A percentile compares a stretch with the other conserved stretches of the same genome.
Evolutionary conservation across 2,113 vertebrate species (phyloP).

Genomic region (Chascanopsetta lugubris): DNA sequence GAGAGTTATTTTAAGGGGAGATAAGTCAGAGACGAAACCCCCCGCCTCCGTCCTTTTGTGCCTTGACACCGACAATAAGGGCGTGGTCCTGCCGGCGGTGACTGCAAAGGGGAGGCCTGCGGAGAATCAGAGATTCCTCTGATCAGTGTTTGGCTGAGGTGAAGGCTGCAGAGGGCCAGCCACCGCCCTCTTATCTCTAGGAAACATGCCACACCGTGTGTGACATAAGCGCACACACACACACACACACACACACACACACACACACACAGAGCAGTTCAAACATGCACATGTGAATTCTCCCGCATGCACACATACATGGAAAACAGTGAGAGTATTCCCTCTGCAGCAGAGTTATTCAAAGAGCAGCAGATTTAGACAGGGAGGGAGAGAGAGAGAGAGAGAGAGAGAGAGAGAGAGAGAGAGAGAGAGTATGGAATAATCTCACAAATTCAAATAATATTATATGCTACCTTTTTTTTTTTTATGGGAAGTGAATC

Average conservation of each 20-base stretch:
- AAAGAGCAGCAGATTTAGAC: conserved; percentile 31
- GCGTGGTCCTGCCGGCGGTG: conserved; percentile 39
- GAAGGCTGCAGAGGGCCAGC: conserved; percentile 40
- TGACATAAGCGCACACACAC: too few species aligned
- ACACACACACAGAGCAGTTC: not conserved
- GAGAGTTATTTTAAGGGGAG: conserved; percentile 27
- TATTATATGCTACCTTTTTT: conserved; percentile 23
- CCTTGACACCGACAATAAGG: conserved; percentile 46
- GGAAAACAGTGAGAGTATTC: not conserved
- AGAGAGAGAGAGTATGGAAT: conserved; percentile 24
- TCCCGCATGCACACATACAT: conserved; percentile 11
- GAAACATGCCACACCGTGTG: conserved; percentile 46
- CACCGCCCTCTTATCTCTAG: conserved; percentile 58
- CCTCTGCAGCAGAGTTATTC: conserved; percentile 32
- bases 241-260: conserved; percentile 29
- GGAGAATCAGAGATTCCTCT: conserved; percentile 55
- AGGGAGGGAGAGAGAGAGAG: conserved; percentile 4
- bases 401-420: conserved; percentile 29
- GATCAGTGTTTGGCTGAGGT: conserved; percentile 49
- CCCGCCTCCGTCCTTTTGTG: conserved; percentile 37
- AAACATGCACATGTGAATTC: not conserved
- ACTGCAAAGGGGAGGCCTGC: conserved; percentile 45
- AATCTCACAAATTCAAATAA: conserved; percentile 55
- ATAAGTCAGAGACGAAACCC: conserved; percentile 45
- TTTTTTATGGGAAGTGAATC: conserved; percentile 36